Evolutionary conservation across 2,797 vertebrate species (phyloP).

Genomic region (Acomys russatus): DNA sequence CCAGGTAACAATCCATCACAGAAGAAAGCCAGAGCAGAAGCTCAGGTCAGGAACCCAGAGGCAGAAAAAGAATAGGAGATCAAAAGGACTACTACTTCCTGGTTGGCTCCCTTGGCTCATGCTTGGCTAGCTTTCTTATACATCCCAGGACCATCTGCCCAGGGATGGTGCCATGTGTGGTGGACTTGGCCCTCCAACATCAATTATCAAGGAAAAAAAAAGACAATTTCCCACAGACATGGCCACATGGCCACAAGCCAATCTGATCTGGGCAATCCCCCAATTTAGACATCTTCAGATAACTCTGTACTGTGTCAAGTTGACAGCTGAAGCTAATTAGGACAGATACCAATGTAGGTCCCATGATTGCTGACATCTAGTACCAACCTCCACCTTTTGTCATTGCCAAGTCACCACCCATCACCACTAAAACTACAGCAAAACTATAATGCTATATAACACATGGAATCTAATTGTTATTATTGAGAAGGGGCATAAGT

Average conservation of each 20-base stretch:
- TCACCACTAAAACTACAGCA: neutral
- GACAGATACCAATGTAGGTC: neutral
- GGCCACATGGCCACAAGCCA: neutral
- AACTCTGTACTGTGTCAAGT: neutral
- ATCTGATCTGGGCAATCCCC: neutral
- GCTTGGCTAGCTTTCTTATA: neutral
- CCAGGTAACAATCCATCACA: neutral
- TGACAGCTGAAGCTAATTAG: neutral
- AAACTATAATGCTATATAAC: neutral
- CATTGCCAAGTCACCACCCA: neutral
- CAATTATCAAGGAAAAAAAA: neutral
- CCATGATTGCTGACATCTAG: neutral
- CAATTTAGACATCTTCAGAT: neutral
- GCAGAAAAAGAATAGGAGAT: neutral
- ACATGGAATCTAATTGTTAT: slow-evolving; percentile 12
- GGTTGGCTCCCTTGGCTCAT: neutral
- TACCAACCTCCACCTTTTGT: neutral
- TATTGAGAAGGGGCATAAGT: neutral
- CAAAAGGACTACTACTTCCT: neutral
- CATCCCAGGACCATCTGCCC: neutral
- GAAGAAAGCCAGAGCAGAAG: neutral
- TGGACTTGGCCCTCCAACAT: too few relatives aligned
- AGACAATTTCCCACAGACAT: neutral
- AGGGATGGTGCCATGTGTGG: neutral
- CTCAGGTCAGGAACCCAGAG: neutral